A percentile compares a stretch with the other conserved stretches of the same genome.
These are phyloP conservation scores for Rugalucina vietnamica DNA, from an alignment of 2,888 invertebrate genomes.

Conservation along the genomic window DNA sequence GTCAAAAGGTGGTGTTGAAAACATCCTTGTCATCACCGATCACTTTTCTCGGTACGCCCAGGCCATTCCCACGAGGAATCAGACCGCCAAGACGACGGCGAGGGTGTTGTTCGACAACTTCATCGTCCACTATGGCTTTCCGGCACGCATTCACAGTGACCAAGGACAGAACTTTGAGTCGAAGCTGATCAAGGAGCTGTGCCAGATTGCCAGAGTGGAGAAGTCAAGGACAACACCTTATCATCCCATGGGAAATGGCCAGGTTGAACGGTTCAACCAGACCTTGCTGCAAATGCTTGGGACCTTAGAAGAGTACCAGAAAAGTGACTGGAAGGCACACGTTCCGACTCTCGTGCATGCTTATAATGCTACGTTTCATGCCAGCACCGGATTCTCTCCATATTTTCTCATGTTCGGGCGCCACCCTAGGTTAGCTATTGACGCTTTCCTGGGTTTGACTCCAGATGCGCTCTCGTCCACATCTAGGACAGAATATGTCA, in stretches of 20 bases:
- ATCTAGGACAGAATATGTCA: background rate
- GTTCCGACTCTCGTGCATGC: background rate
- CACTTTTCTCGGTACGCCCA: constrained; percentile 33
- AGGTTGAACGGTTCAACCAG: background rate
- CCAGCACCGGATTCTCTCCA: background rate
- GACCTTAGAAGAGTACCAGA: background rate
- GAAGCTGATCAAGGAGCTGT: constrained; percentile 30
- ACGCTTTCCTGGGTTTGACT: background rate
- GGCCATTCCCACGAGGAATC: constrained; percentile 40
- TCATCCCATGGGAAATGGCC: background rate
- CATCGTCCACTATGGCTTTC: background rate
- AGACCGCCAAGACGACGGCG: constrained; percentile 34
- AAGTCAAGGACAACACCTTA: background rate
- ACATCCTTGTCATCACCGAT: constrained; percentile 22
- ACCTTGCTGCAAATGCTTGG: background rate
- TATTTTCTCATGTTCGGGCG: background rate
- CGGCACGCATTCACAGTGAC: background rate
- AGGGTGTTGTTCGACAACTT: constrained; percentile 9
- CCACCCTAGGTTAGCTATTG: background rate
- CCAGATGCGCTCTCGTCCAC: background rate
- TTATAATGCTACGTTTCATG: background rate
- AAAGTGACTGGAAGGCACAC: background rate
- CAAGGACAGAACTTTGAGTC: constrained; percentile 35
- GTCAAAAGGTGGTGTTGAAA: constrained; percentile 5
- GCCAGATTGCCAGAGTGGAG: background rate